phyloP scores from a whole-genome alignment of 2,113 vertebrate genomes.

The Mesoclemmys tuberculata region DNA sequence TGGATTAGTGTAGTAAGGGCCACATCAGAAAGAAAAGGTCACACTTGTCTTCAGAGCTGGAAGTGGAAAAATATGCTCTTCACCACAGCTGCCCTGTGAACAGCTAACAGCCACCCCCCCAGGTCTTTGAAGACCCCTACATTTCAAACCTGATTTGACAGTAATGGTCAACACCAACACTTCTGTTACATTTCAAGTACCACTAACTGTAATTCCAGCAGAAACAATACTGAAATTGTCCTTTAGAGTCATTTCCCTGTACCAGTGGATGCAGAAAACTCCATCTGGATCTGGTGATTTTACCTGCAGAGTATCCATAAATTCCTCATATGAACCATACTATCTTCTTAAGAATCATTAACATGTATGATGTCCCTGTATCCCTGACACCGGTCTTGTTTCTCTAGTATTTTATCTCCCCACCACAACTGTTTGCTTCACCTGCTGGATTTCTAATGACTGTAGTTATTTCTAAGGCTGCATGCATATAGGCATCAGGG shows the following conservation, averaged over 20 bases:
- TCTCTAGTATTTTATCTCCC: neutral
- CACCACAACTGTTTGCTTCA: neutral
- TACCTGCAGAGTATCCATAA: neutral
- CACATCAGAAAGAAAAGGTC: neutral
- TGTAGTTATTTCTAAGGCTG: neutral
- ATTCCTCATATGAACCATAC: neutral
- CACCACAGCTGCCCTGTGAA: neutral
- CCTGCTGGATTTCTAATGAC: neutral
- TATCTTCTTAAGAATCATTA: neutral
- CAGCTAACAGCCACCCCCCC: neutral
- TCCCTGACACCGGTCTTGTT: neutral
- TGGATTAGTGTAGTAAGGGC: neutral
- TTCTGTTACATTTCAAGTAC: neutral
- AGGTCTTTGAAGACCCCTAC: neutral
- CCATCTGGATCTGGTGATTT: neutral
- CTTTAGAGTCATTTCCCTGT: neutral
- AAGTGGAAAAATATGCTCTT: neutral
- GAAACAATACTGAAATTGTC: neutral
- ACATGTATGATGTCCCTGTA: neutral
- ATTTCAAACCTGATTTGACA: neutral
- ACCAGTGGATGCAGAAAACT: neutral
- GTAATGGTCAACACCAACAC: neutral
- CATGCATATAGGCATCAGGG: neutral
- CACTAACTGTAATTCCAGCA: neutral
- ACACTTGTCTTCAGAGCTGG: neutral